Evolutionary conservation across 2,113 vertebrate genomes (phyloP), one percentile per base, ranked within the genome.

Genomic region (Heptranchias perlo): DNA sequence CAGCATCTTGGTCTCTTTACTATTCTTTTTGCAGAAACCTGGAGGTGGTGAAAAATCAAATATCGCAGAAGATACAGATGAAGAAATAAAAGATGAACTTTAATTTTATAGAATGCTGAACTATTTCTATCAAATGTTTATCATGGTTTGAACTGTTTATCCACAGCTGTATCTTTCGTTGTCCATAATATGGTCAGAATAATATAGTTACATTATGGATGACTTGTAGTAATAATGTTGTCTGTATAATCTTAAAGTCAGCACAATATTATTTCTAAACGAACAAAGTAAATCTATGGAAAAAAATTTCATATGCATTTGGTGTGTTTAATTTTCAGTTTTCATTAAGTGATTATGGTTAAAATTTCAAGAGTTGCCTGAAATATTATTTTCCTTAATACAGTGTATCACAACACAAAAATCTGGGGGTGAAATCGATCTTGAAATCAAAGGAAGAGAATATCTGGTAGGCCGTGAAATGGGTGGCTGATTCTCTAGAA

Each of bases 41-140:
- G n/a, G n/a, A n/a, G n/a, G n/a, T 95, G n/a, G 25, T 52, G 8
- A 31, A 69, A 52, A 69, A 47, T 52, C 94, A 67, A 31, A 52
- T 52, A 31, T 3, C 18, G 28, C 64, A 23, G 49, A 52, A 28
- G 31, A 35, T 58, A 35, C 54, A 58, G 47, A 52, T 31, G 65
- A 69, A 52, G 94, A 21, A 52, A 69, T 25, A 95, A 95, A 95
- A 4, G 94, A 95, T 52, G 94, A 95, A 52, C 94, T 95, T 67
- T 95, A 52, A 69, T 69, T 58, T 31, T 73, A 25, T 65, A 65
- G 67, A 47, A 47, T 65, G 14, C 18, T 64, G 31, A n/a, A n/a
- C 1, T 5, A 52, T 28, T 35, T 91, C 49, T 58, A 18, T 58
- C 28, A 35, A 58, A 58, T 91, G 87, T 58, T 58, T 28, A 35